Percentiles rank a stretch among this genome's conserved stretches.
Conservation (phyloP, 2,113 vertebrate genomes). For the Willisornis vidua region DNA sequence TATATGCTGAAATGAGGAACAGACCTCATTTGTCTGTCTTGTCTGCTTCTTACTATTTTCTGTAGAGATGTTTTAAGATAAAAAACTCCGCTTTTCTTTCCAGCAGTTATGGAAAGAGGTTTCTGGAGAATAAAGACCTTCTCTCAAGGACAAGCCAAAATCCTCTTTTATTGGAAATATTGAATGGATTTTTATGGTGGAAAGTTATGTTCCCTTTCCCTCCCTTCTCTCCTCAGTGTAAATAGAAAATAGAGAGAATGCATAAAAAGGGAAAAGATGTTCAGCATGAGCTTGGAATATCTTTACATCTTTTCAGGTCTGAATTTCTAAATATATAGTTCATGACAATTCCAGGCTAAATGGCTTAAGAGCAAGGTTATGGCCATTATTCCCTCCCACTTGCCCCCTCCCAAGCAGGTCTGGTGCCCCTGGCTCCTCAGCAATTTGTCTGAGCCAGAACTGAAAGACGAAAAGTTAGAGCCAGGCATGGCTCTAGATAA, state of each 20-base stretch:
- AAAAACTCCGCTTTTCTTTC: neutral
- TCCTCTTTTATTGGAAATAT: neutral
- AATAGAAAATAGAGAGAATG: neutral
- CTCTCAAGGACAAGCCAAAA: neutral
- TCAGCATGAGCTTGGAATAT: neutral
- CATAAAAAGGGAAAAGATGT: neutral
- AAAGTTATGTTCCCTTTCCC: neutral
- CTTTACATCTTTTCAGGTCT: neutral
- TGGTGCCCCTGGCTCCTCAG: neutral
- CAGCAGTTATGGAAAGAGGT: neutral
- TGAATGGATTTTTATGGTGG: neutral
- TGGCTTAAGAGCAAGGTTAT: neutral
- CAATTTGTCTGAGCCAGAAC: neutral
- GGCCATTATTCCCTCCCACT: neutral
- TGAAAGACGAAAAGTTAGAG: neutral
- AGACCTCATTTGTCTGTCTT: neutral
- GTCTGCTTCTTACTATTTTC: neutral
- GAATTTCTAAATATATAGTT: neutral
- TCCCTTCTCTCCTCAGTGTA: neutral
- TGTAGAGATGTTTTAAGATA: neutral
- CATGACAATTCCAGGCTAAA: neutral
- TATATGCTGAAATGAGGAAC: neutral
- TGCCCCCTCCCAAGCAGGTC: neutral
- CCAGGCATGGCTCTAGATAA: neutral
- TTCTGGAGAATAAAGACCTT: slow-evolving; percentile 14